Base-by-base conservation (phyloP, 2,888 invertebrate genomes). In the Erpobdella octoculata region DNA sequence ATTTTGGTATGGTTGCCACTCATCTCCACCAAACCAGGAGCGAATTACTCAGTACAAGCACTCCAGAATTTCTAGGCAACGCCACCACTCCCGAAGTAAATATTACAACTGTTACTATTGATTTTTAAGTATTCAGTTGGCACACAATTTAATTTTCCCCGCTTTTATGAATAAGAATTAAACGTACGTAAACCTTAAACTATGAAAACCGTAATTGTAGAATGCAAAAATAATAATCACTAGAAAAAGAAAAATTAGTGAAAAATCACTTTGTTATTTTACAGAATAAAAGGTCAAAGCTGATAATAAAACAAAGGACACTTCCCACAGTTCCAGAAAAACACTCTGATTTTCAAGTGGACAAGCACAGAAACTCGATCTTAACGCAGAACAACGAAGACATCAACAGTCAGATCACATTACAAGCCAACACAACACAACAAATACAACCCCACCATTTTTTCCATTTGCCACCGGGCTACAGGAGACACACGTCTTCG, bases 301-400 rank as follows among this genome's bases (percentile, higher is more conserved):
- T 76, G 88, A 89, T 90, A n/a, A 84, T 90, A 21, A 87, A 91
- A 9, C 91, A 91, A 84, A 90, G 90, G 0, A 91, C 91, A 0
- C 83, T 91, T 36, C 91, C 91, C 1, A 90, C 90, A 67, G 90
- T 91, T 5, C 90, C 91, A 6, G 90, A 89, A 61, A 86, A 91
- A 35, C 90, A 91, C 81, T 90, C 90, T 81, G 89, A 89, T 64
- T 91, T 91, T 82, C 90, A 91, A 79, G 28, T 9, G 33, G 3
- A 35, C 8, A 62, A 62, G 33, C 21, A 28, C n/a, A 62, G 31
- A 35, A 28, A n/a, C 31, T 28, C 31, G 6, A n/a, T 31, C 35
- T 21, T 62, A 35, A 62, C 9, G 5, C 35, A 62, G n/a, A 33
- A 62, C 35, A 31, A 62, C 53, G 53, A 53, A 9, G 53, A 53